These are phyloP conservation scores for Pantelozetes paolii DNA, from an alignment of 2,888 invertebrate genomes.

Conservation along the genomic window DNA sequence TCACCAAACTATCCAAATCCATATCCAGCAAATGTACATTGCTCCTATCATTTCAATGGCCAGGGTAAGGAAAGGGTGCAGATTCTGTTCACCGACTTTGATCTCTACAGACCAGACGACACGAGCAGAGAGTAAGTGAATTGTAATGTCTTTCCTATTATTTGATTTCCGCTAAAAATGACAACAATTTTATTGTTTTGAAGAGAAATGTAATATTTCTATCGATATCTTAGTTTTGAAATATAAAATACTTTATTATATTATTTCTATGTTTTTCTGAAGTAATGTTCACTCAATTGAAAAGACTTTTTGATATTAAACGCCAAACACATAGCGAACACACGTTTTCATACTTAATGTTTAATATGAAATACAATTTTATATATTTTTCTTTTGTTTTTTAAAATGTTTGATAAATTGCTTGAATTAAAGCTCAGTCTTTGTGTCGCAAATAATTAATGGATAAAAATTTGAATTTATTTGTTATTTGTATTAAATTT, in stretches of 20 bases:
- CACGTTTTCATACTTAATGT: background rate
- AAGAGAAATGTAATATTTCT: background rate
- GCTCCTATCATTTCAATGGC: slow-evolving; percentile 85
- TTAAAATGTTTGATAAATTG: slow-evolving; percentile 9
- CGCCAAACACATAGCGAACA: background rate
- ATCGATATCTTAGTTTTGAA: background rate
- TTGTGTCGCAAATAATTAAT: slow-evolving; percentile 31
- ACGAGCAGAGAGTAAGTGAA: slow-evolving; percentile 47
- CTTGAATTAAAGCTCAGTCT: slow-evolving; percentile 7
- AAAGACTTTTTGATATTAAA: background rate
- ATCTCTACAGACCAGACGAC: slow-evolving; percentile 58
- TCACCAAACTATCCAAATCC: slow-evolving; percentile 79
- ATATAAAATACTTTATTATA: background rate
- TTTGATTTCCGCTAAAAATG: background rate
- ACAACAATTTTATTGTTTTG: no score
- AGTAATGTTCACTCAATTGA: background rate
- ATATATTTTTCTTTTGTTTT: background rate
- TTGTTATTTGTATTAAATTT: slow-evolving; percentile 1
- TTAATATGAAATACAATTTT: background rate
- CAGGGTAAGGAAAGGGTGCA: slow-evolving; percentile 77
- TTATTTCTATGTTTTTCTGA: background rate
- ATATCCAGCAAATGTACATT: slow-evolving; percentile 73
- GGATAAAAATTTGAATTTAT: slow-evolving; percentile 15
- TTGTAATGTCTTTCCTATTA: background rate
- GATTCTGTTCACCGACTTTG: slow-evolving; percentile 77